Base-by-base conservation (phyloP, 2,888 invertebrate species). In the Andrena chrysosceles region DNA sequence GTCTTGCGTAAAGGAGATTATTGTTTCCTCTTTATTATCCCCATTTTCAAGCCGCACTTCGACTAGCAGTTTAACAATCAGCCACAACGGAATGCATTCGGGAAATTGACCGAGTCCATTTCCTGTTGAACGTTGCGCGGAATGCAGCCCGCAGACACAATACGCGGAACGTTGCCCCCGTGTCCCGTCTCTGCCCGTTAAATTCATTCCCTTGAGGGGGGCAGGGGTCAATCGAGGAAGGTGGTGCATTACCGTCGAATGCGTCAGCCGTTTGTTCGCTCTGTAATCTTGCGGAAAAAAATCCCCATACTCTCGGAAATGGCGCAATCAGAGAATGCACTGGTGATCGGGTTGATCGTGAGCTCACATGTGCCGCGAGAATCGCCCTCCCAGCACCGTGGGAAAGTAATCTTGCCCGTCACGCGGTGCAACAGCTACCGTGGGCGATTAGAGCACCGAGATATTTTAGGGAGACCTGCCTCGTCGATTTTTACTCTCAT, bases 101-200 rank as follows among this genome's bases (percentile, higher is more conserved):
- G 90, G 87, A 90, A 90, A 91, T 90, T 88, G 86, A 88, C 81
- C 84, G 56, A 62, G 77, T 78, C 81, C 79, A 84, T 83, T 88
- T 84, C 81, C 77, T 76, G 59, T 74, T 68, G 69, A 68, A 79
- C 71, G 64, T 49, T 67, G 72, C 73, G 63, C 20, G 75, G 80
- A 85, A 85, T 79, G 72, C 69, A 72, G 29, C 62, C 62, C 29
- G 73, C 60, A 67, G 71, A 77, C 68, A 85, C 78, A 83, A 85
- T 81, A 71, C 60, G 69, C 52, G 49, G 56, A 81, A 85, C 74
- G 81, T 81, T 86, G 16, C 4, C 48, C 67, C 35, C 33, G 35
- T 63, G 26, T 23, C 35, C 49, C 54, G 10, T 8, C 54, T 33
- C 33, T 29, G 16, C 20, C 49, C 48, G 26, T 68, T 81, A 77